Evolutionary conservation across 2,888 invertebrate genomes (phyloP), one percentile per base, ranked within the genome.

Genomic region (Automeris io): DNA sequence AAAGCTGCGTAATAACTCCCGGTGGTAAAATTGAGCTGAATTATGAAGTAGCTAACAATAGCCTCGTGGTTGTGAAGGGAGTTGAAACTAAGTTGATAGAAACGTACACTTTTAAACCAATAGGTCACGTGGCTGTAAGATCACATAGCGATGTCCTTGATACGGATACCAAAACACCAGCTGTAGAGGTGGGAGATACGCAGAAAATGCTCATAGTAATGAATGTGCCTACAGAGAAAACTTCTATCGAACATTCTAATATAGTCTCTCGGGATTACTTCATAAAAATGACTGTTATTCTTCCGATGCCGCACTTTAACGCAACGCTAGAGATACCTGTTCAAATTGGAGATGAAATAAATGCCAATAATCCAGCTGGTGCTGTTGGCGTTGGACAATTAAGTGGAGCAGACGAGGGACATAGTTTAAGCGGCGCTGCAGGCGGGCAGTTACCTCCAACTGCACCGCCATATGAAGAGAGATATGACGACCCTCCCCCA

Each of bases 271-370:
- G 61, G 32, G 50, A 60, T 18, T 68, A 62, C 25, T 9, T 49
- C 7, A 51, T 67, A 3, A 42, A 37, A 31, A 55, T 66, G 7
- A 52, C 40, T n/a, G 57, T 47, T 18, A 37, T 21, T 18, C 33
- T 67, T 2, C 66, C 68, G 1, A 45, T 62, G 9, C 68, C 62
- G 3, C 59, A 66, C 42, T 45, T 41, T 19, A 54, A 67, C 41
- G 47, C 51, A 2, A 34, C 41, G 0, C 38, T 66, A 9, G 42
- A 53, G 7, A 53, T 66, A 9, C 68, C 68, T 2, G 43, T 68
- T 1, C 56, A 65, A 40, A 51, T 68, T 23, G 61, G 61, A 18
- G 47, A 56, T 40, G 8, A 16, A n/a, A 29, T 34, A 7, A 39
- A 24, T 29, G n/a, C 29, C 1, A 16, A 29, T 29, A 29, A 13